Conservation (phyloP, 2,113 vertebrate genomes). For the Pagrus major region DNA sequence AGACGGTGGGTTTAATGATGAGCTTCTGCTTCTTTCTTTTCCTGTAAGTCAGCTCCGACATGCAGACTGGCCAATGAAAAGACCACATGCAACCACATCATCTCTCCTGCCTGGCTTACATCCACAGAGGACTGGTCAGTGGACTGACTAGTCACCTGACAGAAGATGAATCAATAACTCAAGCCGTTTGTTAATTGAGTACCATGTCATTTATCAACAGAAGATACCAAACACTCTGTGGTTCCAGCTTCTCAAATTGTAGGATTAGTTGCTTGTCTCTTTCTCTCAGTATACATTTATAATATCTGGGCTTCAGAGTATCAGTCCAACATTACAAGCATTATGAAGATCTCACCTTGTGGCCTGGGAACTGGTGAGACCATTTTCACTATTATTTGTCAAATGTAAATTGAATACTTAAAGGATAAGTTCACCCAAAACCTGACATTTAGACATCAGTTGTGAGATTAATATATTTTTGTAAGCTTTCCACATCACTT, state of each 20-base stretch:
- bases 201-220: neutral
- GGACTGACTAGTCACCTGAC: neutral
- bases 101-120: neutral
- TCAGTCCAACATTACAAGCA: neutral
- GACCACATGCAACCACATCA: neutral
- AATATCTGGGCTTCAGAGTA: neutral
- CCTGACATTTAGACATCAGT: too few species aligned
- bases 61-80: constrained; percentile 26
- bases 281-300: neutral
- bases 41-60: constrained; percentile 27
- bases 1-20: constrained; percentile 20
- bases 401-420: neutral
- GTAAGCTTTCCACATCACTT: too few species aligned
- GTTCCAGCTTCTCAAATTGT: neutral
- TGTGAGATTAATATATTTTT: too few species aligned
- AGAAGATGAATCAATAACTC: too few species aligned
- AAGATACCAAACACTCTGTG: neutral
- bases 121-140: neutral
- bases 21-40: constrained; percentile 29
- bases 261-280: neutral
- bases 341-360: neutral
- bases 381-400: neutral
- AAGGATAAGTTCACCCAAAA: too few species aligned
- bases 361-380: neutral
- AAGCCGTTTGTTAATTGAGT: too few species aligned